Base-by-base conservation (phyloP, 2,888 invertebrate species). In the Eumerus sabulonum region DNA sequence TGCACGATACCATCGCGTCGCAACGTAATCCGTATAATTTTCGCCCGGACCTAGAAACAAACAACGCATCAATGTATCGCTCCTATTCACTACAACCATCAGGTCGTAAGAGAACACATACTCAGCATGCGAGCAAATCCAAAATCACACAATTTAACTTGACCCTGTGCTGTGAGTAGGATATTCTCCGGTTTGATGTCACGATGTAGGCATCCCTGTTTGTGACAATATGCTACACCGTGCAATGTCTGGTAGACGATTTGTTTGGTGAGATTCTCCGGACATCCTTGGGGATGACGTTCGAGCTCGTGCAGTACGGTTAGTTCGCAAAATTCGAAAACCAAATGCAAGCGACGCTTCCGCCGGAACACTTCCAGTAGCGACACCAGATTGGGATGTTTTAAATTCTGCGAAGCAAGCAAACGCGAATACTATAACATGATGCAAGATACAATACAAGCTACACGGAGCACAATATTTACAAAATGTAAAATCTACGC, bases 171-270 rank as follows among this genome's bases (percentile, higher is more conserved):
- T 12, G 98, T 98, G 67, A 99, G 92, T 60, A 99, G 91, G 77
- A 99, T 99, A 89, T 99, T 99, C 90, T 99, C 99, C 0, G 99
- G 99, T 88, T 99, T 99, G 45, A 99, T 98, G 88, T 99, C 98
- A 48, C 98, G 92, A 87, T 98, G 98, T 85, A 98, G 96, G 89
- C 97, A 97, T 88, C 97, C 88, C 89, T 98, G 96, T 71, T 95
- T 93, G 90, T 99, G 99, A 88, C 99, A 99, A 90, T 98, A 99
- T 57, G 95, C 95, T 12, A 99, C 94, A 0, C 98, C 98, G 86
- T 96, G 95, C 53, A 99, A 91, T 48, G 98, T 96, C 90, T 99
- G 99, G 93, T 96, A 98, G 72, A 95, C 93, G 68, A 99, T 96
- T 90, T 96, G 96, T 90, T 96, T 96, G 13, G 96, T 96, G 67